These are phyloP conservation scores for Austrolebias charrua DNA, from an alignment of 2,797 vertebrate genomes.

Conservation along the genomic window DNA sequence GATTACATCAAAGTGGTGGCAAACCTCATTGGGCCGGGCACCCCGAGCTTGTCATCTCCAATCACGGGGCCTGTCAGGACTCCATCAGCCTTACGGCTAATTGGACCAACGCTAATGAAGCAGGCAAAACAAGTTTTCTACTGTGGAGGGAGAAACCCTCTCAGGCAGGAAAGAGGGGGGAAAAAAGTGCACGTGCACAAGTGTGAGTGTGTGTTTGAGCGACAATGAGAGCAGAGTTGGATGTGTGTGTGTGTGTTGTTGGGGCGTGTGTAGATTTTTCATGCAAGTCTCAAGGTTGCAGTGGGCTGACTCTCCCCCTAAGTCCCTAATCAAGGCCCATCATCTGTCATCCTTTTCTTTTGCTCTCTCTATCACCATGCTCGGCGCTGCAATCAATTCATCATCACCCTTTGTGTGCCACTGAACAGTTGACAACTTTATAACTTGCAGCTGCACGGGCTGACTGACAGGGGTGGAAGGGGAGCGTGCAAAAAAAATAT, in stretches of 20 bases:
- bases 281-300: conserved; percentile 93
- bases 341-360: conserved; percentile 87
- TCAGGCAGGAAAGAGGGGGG: conserved; percentile 66
- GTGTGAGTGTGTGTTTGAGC: conserved; percentile 46
- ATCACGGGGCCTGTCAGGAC: conserved; percentile 99
- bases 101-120: conserved; percentile 99
- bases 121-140: conserved; percentile 99
- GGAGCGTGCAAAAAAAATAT: conserved; percentile 62
- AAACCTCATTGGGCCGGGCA: conserved; percentile 98
- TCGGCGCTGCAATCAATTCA: conserved; percentile 92
- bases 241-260: conserved; percentile 12
- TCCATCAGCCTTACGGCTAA: conserved; percentile 99
- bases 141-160: conserved; percentile 67
- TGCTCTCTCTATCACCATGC: conserved; percentile 87
- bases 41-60: conserved; percentile 97
- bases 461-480: conserved; percentile 74
- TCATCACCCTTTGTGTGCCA: conserved; percentile 90
- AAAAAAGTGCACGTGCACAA: conserved; percentile 44
- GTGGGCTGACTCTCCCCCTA: conserved; percentile 88
- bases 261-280: conserved; percentile 73
- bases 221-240: conserved; percentile 63
- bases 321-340: conserved; percentile 89
- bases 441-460: conserved; percentile 86
- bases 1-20: conserved; percentile 99
- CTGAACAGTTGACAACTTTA: conserved; percentile 91